A percentile compares a stretch with the other conserved stretches of the same genome.
phyloP scores from a whole-genome alignment of 1,140 invertebrate species.

The Bombus huntii region DNA sequence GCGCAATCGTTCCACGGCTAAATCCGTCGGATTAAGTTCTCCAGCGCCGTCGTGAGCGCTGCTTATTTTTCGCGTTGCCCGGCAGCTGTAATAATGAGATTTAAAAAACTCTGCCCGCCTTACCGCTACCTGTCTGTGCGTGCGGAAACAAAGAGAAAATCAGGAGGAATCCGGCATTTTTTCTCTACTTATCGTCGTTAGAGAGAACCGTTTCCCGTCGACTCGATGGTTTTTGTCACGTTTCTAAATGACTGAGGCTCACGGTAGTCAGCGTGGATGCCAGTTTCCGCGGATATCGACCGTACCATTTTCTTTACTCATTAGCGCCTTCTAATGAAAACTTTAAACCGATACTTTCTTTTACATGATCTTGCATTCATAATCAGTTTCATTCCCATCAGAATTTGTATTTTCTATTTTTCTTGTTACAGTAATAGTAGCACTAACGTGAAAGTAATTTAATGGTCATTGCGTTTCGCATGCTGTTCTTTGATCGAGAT shows the following conservation, averaged over 20 bases:
- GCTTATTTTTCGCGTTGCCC: slow-evolving; percentile 69
- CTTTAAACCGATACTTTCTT: no score
- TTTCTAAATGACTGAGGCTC: slow-evolving; percentile 73
- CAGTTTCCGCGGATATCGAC: no score
- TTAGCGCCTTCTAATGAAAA: no score
- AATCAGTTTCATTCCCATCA: no score
- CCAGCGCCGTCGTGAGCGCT: slow-evolving; percentile 50
- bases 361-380: no score
- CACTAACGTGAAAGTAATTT: no score
- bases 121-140: slow-evolving; percentile 46
- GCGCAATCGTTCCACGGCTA: slow-evolving; percentile 61
- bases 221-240: slow-evolving; percentile 64
- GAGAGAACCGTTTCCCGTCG: slow-evolving; percentile 62
- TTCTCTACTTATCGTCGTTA: slow-evolving; percentile 50
- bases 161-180: slow-evolving; percentile 65
- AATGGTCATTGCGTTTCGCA: no score
- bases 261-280: background rate
- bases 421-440: no score
- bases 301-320: no score
- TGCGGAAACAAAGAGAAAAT: slow-evolving; percentile 21
- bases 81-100: slow-evolving; percentile 72
- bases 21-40: slow-evolving; percentile 66
- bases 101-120: slow-evolving; percentile 63
- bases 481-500: no score
- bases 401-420: no score